Evolutionary conservation across 1,140 invertebrate species (phyloP).

Genomic region (Chironomus striatipennis): DNA sequence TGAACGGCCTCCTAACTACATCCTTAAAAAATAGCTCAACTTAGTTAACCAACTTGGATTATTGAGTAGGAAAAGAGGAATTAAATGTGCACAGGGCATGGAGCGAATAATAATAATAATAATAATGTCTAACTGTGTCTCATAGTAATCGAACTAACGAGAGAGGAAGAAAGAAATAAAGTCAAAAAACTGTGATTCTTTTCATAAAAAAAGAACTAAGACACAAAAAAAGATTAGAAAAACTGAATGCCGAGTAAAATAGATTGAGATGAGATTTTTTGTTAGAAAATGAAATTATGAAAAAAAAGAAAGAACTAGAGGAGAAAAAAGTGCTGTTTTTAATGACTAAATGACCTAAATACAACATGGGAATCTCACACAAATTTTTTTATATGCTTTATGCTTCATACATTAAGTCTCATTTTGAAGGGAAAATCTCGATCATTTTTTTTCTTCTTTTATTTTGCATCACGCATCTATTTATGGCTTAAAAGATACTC

Average conservation of each 20-base stretch:
- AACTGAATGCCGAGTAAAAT: not conserved
- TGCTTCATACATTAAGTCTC: too few relatives aligned
- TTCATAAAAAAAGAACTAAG: not conserved
- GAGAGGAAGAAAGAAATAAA: too few relatives aligned
- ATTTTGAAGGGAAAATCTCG: not conserved
- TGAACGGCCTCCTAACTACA: too few relatives aligned
- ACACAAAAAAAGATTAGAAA: constrained; percentile 1
- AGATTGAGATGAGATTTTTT: constrained; percentile 14
- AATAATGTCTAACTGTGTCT: constrained; percentile 1
- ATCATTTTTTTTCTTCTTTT: not conserved
- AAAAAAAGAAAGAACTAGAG: not conserved
- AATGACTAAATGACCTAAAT: constrained; percentile 14
- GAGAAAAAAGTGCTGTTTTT: constrained; percentile 4
- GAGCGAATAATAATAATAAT: not conserved
- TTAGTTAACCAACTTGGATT: not conserved
- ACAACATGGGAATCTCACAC: not conserved
- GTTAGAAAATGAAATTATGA: constrained; percentile 3
- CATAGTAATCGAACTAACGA: not conserved
- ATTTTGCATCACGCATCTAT: constrained; percentile 2
- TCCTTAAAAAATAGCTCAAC: too few relatives aligned
- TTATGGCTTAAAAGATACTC: not conserved
- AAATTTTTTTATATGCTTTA: too few relatives aligned
- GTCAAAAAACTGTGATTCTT: too few relatives aligned
- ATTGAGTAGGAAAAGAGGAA: not conserved
- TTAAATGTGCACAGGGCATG: constrained; percentile 6